phyloP scores from a whole-genome alignment of 2,888 invertebrate genomes.

The Epirrhoe alternata region DNA sequence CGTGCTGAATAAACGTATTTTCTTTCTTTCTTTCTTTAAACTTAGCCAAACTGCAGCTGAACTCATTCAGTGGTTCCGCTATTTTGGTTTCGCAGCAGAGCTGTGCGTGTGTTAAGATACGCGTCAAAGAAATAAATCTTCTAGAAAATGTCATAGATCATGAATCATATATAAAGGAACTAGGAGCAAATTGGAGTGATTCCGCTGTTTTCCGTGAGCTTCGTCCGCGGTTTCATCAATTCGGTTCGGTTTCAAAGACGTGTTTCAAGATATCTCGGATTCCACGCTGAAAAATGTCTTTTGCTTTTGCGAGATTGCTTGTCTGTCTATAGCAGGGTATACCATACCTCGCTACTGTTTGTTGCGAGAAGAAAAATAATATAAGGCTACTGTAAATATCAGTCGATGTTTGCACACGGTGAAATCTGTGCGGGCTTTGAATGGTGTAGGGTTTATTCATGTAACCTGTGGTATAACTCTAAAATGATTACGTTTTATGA shows the following conservation, averaged over 20 bases:
- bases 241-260: conserved; percentile 50
- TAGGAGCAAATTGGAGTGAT: not conserved
- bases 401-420: not conserved
- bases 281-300: conserved; percentile 54
- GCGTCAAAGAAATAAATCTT: too few relatives aligned
- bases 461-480: too few relatives aligned
- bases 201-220: conserved; percentile 7
- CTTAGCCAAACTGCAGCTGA: too few relatives aligned
- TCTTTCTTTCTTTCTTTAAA: too few relatives aligned
- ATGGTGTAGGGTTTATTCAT: too few relatives aligned
- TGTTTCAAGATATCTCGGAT: conserved; percentile 55
- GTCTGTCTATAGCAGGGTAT: conserved; percentile 26
- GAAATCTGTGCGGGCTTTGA: not conserved
- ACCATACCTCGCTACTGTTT: not conserved
- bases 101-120: too few relatives aligned
- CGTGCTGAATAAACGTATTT: too few relatives aligned
- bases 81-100: too few relatives aligned
- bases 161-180: not conserved
- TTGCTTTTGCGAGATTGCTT: conserved; percentile 48
- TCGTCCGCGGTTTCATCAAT: conserved; percentile 43
- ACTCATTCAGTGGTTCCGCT: too few relatives aligned
- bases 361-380: not conserved
- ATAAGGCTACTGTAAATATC: not conserved
- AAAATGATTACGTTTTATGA: too few relatives aligned
- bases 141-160: not conserved